Evolutionary conservation across 2,888 invertebrate genomes (phyloP).

Genomic region (Calameuta idolon): DNA sequence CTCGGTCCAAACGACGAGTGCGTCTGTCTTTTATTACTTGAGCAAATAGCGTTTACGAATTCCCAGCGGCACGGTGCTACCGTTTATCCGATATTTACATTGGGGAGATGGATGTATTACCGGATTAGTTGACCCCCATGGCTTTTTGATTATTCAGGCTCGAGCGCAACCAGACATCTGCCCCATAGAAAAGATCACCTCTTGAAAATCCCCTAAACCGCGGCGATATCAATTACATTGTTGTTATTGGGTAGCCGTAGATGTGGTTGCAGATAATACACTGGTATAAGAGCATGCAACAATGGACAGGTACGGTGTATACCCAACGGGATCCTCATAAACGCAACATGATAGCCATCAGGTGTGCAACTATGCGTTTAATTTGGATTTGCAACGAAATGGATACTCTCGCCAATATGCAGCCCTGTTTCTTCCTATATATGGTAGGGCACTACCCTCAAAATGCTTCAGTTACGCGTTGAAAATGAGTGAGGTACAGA

Average conservation of each 20-base stretch:
- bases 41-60: not conserved
- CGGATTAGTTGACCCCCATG: conserved; percentile 62
- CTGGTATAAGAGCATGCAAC: conserved; percentile 62
- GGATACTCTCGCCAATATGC: conserved; percentile 40
- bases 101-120: conserved; percentile 48
- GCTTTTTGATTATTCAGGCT: conserved; percentile 60
- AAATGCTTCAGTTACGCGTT: conserved; percentile 41
- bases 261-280: conserved; percentile 56
- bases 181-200: conserved; percentile 29
- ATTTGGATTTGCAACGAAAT: conserved; percentile 55
- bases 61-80: not conserved
- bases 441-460: conserved; percentile 32
- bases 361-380: conserved; percentile 64
- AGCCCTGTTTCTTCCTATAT: conserved; percentile 30
- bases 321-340: conserved; percentile 27
- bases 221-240: conserved; percentile 66
- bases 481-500: conserved; percentile 51
- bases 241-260: conserved; percentile 58
- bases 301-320: conserved; percentile 48
- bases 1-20: not conserved
- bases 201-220: conserved; percentile 23
- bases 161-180: conserved; percentile 54
- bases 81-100: conserved; percentile 5
- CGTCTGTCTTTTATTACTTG: not conserved
- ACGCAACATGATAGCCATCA: conserved; percentile 59